A percentile compares a stretch with the other conserved stretches of the same genome.
These are phyloP conservation scores for Myocastor coypus DNA, from an alignment of 2,113 vertebrate genomes.

Conservation along the genomic window DNA sequence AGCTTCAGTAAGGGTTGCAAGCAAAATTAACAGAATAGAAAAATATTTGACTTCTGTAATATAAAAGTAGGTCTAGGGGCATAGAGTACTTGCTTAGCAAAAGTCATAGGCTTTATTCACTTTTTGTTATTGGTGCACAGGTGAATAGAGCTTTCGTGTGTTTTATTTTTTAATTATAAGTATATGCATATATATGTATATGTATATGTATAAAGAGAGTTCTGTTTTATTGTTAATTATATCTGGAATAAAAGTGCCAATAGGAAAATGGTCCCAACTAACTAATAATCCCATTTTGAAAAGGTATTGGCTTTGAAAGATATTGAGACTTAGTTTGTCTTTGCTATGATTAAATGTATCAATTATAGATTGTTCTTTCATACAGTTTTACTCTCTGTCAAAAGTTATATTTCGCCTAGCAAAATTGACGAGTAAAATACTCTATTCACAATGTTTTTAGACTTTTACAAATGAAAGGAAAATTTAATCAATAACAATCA, in stretches of 20 bases:
- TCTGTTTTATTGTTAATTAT: conserved; percentile 20
- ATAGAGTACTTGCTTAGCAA: not conserved
- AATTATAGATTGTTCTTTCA: not conserved
- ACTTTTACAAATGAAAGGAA: conserved; percentile 11
- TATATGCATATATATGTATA: too few species aligned
- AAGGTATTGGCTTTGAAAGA: conserved; percentile 5
- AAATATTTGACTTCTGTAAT: not conserved
- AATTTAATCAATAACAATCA: not conserved
- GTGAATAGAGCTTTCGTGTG: not conserved
- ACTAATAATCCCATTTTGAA: not conserved
- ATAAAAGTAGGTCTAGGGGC: not conserved
- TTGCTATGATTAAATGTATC: conserved; percentile 55
- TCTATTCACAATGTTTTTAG: conserved; percentile 12
- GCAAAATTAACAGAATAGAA: not conserved
- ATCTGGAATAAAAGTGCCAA: conserved; percentile 40
- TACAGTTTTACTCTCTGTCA: not conserved
- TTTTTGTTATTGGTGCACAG: not conserved
- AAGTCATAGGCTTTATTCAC: not conserved
- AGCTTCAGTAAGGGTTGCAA: not conserved
- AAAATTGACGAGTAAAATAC: not conserved
- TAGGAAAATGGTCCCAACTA: not conserved
- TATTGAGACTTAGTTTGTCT: conserved; percentile 1
- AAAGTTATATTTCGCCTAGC: conserved; percentile 13
- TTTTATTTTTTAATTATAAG: not conserved
- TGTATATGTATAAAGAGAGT: not conserved